These are phyloP conservation scores for Parthenolecanium corni DNA, from an alignment of 2,888 invertebrate species.

Conservation along the genomic window DNA sequence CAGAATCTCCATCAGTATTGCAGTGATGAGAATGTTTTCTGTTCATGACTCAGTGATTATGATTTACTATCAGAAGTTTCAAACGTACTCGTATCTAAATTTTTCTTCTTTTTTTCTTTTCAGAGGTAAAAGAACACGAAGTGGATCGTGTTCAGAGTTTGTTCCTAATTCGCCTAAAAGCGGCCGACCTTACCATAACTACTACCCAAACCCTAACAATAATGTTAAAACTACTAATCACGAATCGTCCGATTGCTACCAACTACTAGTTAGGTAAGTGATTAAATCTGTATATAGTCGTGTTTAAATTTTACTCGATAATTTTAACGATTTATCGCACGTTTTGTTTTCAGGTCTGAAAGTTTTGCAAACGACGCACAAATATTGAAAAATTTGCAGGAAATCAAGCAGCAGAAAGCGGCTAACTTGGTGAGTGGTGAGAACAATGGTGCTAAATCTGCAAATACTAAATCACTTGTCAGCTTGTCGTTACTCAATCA, in stretches of 20 bases:
- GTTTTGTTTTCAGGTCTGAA: constrained; percentile 44
- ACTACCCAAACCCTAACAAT: constrained; percentile 30
- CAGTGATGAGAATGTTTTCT: neutral
- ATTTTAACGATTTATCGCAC: too few species aligned
- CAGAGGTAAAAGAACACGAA: constrained; percentile 31
- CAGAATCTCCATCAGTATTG: too few species aligned
- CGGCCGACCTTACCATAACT: constrained; percentile 18
- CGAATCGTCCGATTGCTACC: constrained; percentile 33
- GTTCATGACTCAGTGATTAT: neutral
- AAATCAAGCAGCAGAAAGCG: constrained; percentile 28
- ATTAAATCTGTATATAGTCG: too few species aligned
- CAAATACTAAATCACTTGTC: neutral
- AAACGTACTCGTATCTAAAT: neutral
- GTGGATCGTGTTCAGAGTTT: constrained; percentile 34
- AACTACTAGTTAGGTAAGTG: constrained; percentile 34
- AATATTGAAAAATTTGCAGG: constrained; percentile 52
- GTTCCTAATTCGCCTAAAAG: constrained; percentile 12
- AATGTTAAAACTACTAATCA: constrained; percentile 33
- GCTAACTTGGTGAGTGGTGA: neutral
- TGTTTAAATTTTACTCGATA: too few species aligned
- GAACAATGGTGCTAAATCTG: neutral
- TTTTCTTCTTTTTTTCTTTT: neutral
- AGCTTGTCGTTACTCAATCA: neutral
- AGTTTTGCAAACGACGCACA: constrained; percentile 71
- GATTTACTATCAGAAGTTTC: neutral